Conservation (phyloP, 2,113 vertebrate species). For the Otus sunia region DNA sequence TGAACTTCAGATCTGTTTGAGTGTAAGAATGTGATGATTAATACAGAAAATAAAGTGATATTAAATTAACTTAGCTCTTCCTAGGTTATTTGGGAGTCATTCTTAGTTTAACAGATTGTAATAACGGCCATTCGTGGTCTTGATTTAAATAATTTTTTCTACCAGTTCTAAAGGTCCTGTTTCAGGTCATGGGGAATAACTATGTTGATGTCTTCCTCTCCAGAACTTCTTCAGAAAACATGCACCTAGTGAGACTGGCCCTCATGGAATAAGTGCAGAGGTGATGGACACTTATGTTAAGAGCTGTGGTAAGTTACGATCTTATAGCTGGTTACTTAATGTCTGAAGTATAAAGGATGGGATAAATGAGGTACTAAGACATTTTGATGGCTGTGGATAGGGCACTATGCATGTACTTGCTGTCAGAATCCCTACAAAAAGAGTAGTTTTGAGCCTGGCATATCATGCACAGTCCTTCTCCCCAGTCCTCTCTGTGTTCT, state of each 20-base stretch:
- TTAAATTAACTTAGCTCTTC: background rate
- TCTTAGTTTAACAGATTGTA: background rate
- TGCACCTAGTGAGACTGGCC: conserved; percentile 93
- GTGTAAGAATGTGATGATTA: background rate
- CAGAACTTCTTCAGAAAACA: conserved; percentile 98
- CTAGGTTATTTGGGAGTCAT: background rate
- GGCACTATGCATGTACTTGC: background rate
- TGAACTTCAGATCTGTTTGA: background rate
- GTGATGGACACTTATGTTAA: conserved; percentile 99
- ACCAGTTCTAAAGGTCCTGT: background rate
- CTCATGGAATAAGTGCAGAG: conserved; percentile 94
- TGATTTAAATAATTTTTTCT: background rate
- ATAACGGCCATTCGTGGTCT: background rate
- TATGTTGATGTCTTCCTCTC: background rate
- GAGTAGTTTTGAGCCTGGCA: background rate
- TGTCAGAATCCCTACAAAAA: background rate
- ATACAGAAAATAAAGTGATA: background rate
- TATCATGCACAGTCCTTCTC: rapidly evolving
- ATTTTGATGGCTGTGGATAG: background rate
- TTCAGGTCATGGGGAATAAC: background rate
- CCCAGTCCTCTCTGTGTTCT: background rate
- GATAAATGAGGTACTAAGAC: background rate
- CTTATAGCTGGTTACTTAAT: background rate
- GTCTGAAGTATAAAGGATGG: background rate
- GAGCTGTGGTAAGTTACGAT: conserved; percentile 88